Base-by-base conservation (phyloP, 2,797 vertebrate genomes). In the Tympanoctomys barrerae region DNA sequence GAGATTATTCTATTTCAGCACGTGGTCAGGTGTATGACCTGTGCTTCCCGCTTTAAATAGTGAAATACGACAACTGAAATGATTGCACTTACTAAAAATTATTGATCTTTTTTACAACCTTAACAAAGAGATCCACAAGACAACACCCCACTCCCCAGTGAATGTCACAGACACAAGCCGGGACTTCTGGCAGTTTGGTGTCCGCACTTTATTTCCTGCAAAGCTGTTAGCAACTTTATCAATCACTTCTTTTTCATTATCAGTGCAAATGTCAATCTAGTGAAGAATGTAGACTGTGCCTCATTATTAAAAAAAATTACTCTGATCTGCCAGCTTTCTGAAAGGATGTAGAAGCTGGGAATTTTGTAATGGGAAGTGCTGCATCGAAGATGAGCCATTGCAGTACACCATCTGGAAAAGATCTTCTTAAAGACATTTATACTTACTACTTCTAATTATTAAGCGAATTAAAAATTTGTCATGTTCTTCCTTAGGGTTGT, bases 401-500 rank as follows among this genome's bases (percentile, higher is more conserved):
- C 33, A 36, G 7, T 33, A 80, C 0, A 78, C 11, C 19, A 73
- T 2, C 39, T 92, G 33, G 86, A 66, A 81, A 59, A 33, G 13
- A 82, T n/a, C 83, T 89, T 89, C 26, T 87, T 54, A 82, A 62
- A 64, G 24, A 88, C 75, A 83, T 36, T 78, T 95, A 2, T 81
- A 33, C 7, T 88, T 70, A 87, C 16, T 93, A 11, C 89, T 95
- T 94, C 19, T 57, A 96, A 73, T 78, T 36, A 91, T 73, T 68
- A 82, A 78, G 7, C 16, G 70, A 87, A 96, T 88, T 95, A 89
- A 86, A 88, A 62, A 59, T 10, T 3, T 81, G 12, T 21, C 21
- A 42, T 85, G 77, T 89, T 97, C 81, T 97, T 42, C 87, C 36
- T 26, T 96, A 99, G 99, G 99, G 99, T 28, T 99, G 99, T 92